Evolutionary conservation across 2,113 vertebrate genomes (phyloP), one percentile per base, ranked within the genome.

Genomic region (Pungitius pungitius): DNA sequence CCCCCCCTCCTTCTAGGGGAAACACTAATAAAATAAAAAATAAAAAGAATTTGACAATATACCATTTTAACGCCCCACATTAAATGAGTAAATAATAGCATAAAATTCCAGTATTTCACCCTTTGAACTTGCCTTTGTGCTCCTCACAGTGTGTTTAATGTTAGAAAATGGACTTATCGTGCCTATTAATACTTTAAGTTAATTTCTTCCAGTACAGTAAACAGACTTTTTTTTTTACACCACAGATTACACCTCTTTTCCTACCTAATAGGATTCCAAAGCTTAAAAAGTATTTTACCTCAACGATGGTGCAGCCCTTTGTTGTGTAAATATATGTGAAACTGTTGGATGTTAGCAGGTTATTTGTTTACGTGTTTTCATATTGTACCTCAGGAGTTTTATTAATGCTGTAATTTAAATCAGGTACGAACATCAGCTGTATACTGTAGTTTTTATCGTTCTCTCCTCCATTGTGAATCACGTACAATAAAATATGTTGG

Each of bases 401-500:
- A 22, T 12, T 51, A 47, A 45, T 26, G 52, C 57, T 61, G 42
- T 66, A 1, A 40, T 40, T 37, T 45, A 24, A 22, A 72, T 70
- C 45, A 62, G 9, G 22, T 58, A 30, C 37, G 45, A 49, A n/a
- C n/a, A 59, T 65, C 47, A 22, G 20, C 13, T 30, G n/a, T 20
- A 33, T 17, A 63, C 52, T 59, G 68, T 76, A 69, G 72, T 20
- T 77, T 73, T 49, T 52, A 73, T 65, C 57, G 69, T 75, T 60
- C 11, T 59, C 27, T 43, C 74, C 47, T 22, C 17, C 27, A 26
- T 58, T 83, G 77, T 70, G 62, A 82, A 73, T 70, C 58, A 1
- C 82, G 73, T 52, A 81, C 42, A 88, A 81, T 88, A 84, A 89
- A 89, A 63, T 65, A 22, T 54, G 24, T 64, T 54, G 24, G 60